A percentile compares a stretch with the other conserved stretches of the same genome.
Conservation (phyloP, 2,888 invertebrate genomes). For the Galerucella nymphaeae region DNA sequence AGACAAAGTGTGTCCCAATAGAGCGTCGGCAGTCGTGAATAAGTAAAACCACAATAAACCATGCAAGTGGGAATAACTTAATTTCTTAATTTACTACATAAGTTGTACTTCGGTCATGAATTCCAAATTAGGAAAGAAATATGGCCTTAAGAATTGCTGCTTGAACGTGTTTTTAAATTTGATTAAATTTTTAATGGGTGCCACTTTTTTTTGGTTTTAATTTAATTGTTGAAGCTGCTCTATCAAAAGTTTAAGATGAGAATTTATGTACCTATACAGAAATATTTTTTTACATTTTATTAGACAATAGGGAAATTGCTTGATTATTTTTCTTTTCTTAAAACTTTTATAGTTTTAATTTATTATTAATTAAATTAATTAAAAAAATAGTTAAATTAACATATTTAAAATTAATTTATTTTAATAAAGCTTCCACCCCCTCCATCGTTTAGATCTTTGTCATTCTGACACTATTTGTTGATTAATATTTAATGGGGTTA, state of each 20-base stretch:
- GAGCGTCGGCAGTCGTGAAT: conserved; percentile 54
- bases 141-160: conserved; percentile 63
- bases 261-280: too few species aligned
- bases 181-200: conserved; percentile 58
- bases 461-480: conserved; percentile 56
- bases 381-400: too few species aligned
- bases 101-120: conserved; percentile 63
- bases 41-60: conserved; percentile 65
- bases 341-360: conserved; percentile 1
- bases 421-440: not conserved
- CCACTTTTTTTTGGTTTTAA: conserved; percentile 46
- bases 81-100: conserved; percentile 66
- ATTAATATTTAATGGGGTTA: conserved; percentile 66
- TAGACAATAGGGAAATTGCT: conserved; percentile 26
- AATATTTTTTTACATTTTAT: conserved; percentile 29
- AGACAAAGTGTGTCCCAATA: conserved; percentile 6
- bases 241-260: conserved; percentile 31
- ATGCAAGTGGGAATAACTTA: conserved; percentile 66
- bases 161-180: conserved; percentile 61
- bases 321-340: conserved; percentile 17
- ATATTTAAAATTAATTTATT: not conserved
- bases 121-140: conserved; percentile 62
- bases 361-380: too few species aligned
- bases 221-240: conserved; percentile 44
- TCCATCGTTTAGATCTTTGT: conserved; percentile 16